Evolutionary conservation across 2,797 vertebrate genomes (phyloP).

Genomic region (Parauchenoglanis ngamensis): DNA sequence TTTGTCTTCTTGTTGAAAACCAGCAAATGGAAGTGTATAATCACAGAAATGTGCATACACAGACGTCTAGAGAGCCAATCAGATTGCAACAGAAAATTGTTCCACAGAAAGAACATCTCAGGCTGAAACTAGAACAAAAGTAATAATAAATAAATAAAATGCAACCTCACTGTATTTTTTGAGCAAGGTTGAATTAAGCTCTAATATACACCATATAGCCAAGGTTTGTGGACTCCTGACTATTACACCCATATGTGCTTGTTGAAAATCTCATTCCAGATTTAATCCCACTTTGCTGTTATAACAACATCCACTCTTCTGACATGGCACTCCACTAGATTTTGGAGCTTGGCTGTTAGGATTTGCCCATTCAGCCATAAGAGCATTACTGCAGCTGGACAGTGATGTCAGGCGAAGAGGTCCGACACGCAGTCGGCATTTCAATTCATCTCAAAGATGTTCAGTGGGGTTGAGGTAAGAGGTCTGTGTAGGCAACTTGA

Average conservation of each 20-base stretch:
- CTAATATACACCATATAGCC: background rate
- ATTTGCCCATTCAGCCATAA: background rate
- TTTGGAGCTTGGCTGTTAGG: background rate
- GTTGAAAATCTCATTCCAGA: background rate
- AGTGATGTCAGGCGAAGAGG: background rate
- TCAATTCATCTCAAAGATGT: background rate
- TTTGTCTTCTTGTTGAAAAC: background rate
- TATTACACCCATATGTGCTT: background rate
- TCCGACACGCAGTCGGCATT: background rate
- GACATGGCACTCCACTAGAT: background rate
- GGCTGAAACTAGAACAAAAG: background rate
- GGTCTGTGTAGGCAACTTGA: background rate
- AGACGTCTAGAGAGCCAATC: background rate
- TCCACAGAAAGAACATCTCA: background rate
- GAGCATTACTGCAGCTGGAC: background rate
- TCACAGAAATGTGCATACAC: background rate
- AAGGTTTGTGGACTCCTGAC: background rate
- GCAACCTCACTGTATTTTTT: background rate
- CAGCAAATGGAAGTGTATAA: background rate
- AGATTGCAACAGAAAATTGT: background rate
- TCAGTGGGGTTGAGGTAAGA: background rate
- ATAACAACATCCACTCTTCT: background rate
- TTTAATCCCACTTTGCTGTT: background rate
- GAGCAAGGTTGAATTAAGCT: background rate
- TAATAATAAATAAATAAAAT: background rate